phyloP scores from a whole-genome alignment of 2,797 vertebrate genomes.

The Crenichthys baileyi region DNA sequence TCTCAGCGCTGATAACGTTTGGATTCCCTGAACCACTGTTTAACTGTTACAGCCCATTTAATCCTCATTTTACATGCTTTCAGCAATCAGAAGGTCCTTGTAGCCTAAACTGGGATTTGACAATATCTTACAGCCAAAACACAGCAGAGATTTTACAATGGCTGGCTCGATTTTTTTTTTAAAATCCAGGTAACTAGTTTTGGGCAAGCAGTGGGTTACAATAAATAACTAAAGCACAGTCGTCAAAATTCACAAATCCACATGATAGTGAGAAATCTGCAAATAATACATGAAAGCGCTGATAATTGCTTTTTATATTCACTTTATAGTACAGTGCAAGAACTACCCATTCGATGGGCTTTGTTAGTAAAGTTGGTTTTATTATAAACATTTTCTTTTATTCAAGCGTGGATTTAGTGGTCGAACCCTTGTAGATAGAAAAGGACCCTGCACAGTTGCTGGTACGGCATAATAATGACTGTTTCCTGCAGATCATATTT shows the following conservation, averaged over 20 bases:
- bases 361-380: slow-evolving; percentile 10
- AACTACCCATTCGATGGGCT: not conserved
- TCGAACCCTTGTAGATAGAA: not conserved
- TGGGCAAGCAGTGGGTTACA: not conserved
- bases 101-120: not conserved
- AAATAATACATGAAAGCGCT: slow-evolving; percentile 7
- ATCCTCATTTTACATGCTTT: not conserved
- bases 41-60: not conserved
- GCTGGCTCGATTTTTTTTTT: too few species aligned
- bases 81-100: not conserved
- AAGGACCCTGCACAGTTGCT: not conserved
- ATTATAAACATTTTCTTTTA: slow-evolving; percentile 9
- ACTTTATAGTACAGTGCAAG: slow-evolving; percentile 47
- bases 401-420: not conserved
- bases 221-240: not conserved
- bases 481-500: slow-evolving; percentile 15
- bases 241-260: not conserved
- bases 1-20: not conserved
- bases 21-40: not conserved
- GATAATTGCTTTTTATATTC: slow-evolving; percentile 14
- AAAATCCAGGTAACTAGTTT: not conserved
- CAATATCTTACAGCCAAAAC: not conserved
- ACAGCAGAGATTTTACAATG: not conserved
- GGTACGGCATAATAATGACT: not conserved
- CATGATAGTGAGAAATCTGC: slow-evolving; percentile 16